These are phyloP conservation scores for Astyanax mexicanus DNA, from an alignment of 2,797 vertebrate genomes.

Conservation along the genomic window DNA sequence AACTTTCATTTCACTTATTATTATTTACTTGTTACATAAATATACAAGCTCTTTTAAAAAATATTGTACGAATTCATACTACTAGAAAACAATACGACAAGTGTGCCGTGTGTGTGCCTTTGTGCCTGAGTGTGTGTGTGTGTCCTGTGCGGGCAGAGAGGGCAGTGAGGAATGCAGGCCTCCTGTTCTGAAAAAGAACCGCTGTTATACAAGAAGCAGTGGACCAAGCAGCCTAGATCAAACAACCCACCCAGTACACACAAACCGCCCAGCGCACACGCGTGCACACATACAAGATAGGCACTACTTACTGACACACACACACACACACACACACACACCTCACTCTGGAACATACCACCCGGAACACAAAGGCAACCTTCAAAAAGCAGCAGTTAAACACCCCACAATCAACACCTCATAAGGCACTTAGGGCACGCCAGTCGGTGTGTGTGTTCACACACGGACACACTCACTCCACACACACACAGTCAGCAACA, in stretches of 20 bases:
- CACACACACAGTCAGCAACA: slow-evolving; percentile 45
- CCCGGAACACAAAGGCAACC: slow-evolving; percentile 55
- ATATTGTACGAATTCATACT: too few species aligned
- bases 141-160: slow-evolving; percentile 5
- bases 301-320: slow-evolving; percentile 13
- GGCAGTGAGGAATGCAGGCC: slow-evolving; percentile 53
- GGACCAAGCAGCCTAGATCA: slow-evolving; percentile 60
- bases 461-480: slow-evolving; percentile 37
- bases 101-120: background rate
- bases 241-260: slow-evolving; percentile 54
- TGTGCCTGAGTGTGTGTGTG: background rate
- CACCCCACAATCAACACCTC: slow-evolving; percentile 80
- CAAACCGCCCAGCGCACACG: slow-evolving; percentile 12
- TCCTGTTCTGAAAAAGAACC: slow-evolving; percentile 60
- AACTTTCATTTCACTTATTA: too few species aligned
- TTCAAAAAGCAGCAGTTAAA: slow-evolving; percentile 70
- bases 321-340: slow-evolving; percentile 4
- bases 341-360: slow-evolving; percentile 22
- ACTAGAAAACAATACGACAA: too few species aligned
- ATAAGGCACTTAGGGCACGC: slow-evolving; percentile 66
- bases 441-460: slow-evolving; percentile 57
- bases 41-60: too few species aligned
- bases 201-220: slow-evolving; percentile 64
- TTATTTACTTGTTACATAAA: too few species aligned
- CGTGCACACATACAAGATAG: slow-evolving; percentile 1